Conservation (phyloP, 2,797 vertebrate genomes). For the Syncerus caffer region DNA sequence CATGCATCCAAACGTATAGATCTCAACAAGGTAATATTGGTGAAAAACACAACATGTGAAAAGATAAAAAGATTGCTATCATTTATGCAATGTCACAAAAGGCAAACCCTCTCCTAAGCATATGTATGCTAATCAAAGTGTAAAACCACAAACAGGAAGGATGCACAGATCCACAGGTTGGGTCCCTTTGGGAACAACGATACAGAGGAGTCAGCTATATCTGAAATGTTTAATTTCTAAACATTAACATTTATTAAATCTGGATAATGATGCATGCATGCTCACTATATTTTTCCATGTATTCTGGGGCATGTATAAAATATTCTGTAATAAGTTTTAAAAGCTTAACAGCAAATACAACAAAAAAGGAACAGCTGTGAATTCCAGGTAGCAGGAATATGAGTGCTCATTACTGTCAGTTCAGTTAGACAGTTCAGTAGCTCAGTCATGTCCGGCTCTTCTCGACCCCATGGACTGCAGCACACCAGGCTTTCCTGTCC, state of each 20-base stretch:
- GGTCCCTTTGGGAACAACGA: neutral
- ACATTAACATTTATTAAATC: neutral
- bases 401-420: neutral
- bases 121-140: neutral
- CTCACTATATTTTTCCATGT: too few relatives aligned
- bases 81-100: neutral
- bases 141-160: neutral
- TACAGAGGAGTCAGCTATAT: neutral
- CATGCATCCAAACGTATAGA: neutral
- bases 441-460: neutral
- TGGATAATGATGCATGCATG: neutral
- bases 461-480: neutral
- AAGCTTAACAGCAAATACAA: neutral
- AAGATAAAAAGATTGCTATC: neutral
- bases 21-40: neutral
- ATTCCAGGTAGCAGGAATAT: neutral
- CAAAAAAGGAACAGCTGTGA: neutral
- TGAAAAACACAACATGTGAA: neutral
- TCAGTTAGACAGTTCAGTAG: neutral
- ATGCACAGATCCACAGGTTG: fast-evolving
- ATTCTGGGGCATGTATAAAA: neutral
- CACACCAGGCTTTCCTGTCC: neutral
- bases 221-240: neutral
- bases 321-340: neutral
- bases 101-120: neutral